These are phyloP conservation scores for Lordiphosa fenestrarum DNA, from an alignment of 2,888 invertebrate species.

Conservation along the genomic window DNA sequence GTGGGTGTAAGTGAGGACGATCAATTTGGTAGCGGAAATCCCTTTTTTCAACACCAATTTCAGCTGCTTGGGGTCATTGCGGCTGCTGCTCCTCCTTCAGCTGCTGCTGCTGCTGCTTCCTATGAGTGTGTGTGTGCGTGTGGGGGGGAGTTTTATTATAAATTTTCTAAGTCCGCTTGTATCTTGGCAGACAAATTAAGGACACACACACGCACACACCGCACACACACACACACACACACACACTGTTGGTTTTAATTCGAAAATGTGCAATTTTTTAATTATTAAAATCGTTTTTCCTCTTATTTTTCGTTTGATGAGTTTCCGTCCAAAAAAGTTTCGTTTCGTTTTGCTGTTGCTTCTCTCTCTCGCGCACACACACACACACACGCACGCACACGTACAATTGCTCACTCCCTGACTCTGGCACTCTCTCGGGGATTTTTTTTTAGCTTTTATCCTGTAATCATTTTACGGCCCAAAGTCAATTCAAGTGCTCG, in stretches of 20 bases:
- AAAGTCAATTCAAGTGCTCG: constrained; percentile 70
- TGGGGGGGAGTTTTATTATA: neutral
- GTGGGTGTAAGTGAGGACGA: neutral
- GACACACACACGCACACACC: constrained; percentile 11
- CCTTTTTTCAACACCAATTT: constrained; percentile 1
- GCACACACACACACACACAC: constrained; percentile 21
- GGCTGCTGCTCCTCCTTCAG: constrained; percentile 8
- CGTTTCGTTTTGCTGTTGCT: constrained; percentile 35
- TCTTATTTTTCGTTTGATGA: constrained; percentile 4
- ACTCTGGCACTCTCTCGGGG: constrained; percentile 15
- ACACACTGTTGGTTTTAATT: constrained; percentile 5
- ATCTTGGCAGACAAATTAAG: too few species aligned
- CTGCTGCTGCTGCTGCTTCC: constrained; percentile 9
- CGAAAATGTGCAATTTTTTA: constrained; percentile 21
- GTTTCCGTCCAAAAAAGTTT: constrained; percentile 8
- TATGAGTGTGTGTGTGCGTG: constrained; percentile 16
- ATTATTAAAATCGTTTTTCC: constrained; percentile 3
- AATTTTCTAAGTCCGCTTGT: too few species aligned
- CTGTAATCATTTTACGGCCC: constrained; percentile 69
- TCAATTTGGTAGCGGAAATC: constrained; percentile 1
- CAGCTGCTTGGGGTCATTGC: constrained; percentile 4
- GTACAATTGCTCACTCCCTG: neutral
- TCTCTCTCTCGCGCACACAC: constrained; percentile 20
- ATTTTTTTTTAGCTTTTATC: constrained; percentile 40
- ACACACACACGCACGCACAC: constrained; percentile 3